Evolutionary conservation across 2,797 vertebrate species (phyloP).

Genomic region (Lateolabrax maculatus): DNA sequence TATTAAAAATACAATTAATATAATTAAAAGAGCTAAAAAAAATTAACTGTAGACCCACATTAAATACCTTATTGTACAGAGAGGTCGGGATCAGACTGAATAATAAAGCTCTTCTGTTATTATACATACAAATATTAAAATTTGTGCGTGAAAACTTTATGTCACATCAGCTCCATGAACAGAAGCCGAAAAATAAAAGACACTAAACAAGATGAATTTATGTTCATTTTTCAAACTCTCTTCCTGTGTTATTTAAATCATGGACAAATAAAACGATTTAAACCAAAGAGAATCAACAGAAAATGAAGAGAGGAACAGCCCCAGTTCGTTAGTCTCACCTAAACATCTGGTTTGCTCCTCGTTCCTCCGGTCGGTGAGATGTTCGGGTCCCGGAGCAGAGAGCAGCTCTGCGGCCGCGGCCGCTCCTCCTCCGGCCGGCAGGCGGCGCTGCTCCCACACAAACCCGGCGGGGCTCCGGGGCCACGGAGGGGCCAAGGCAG

Average conservation of each 20-base stretch:
- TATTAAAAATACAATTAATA: background rate
- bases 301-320: rapidly evolving
- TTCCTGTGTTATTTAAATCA: background rate
- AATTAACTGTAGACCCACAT: background rate
- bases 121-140: background rate
- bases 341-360: background rate
- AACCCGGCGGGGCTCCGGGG: slow-evolving; percentile 36
- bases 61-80: background rate
- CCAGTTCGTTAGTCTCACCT: background rate
- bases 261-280: background rate
- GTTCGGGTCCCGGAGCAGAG: background rate
- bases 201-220: slow-evolving; percentile 1
- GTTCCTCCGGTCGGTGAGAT: background rate
- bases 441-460: slow-evolving; percentile 77
- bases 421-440: slow-evolving; percentile 48
- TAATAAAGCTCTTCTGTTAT: background rate
- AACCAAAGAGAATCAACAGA: background rate
- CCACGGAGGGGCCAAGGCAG: slow-evolving; percentile 29
- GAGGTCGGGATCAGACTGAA: background rate
- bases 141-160: background rate
- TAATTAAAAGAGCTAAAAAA: background rate
- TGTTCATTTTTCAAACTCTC: background rate
- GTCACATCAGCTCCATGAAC: background rate
- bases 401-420: slow-evolving; percentile 25
- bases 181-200: background rate